Base-by-base conservation (phyloP, 2,888 invertebrate genomes). In the Eledona agricola region DNA sequence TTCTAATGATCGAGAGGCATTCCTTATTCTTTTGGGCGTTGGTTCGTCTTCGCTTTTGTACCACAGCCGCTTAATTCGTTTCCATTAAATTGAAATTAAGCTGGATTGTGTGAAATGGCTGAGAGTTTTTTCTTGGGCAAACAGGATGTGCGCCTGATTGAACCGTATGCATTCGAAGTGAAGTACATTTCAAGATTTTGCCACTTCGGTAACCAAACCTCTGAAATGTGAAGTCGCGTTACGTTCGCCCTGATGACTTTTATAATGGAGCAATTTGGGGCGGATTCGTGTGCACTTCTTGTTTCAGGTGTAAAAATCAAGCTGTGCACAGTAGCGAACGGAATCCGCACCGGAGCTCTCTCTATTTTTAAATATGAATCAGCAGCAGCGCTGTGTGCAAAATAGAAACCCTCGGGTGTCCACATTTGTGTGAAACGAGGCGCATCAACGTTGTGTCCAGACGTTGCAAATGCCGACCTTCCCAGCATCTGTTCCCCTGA, bases 251-350 rank as follows among this genome's bases (percentile, higher is more conserved):
- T 67, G 64, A 67, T 68, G 66, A 63, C 55, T 69, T 65, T 66
- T 58, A 65, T 70, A 70, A 70, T 70, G 62, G 66, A 68, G 64
- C 65, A 66, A 68, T 68, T 69, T 64, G 49, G 62, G 59, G 55
- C 61, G 56, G 57, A 64, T 62, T 57, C 55, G 47, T 28, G 43
- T 45, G 31, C 29, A 37, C 37, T 45, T 45, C 32, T 25, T 45
- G 20, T n/a, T n/a, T n/a, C n/a, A n/a, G n/a, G n/a, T n/a, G n/a
- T n/a, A n/a, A n/a, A n/a, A n/a, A n/a, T n/a, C n/a, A n/a, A n/a
- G n/a, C n/a, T n/a, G n/a, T n/a, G n/a, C n/a, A n/a, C n/a, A n/a
- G n/a, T n/a, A n/a, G n/a, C n/a, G n/a, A n/a, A n/a, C n/a, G n/a
- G n/a, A n/a, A n/a, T n/a, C n/a, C n/a, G n/a, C n/a, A n/a, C n/a